Percentiles rank a stretch among this genome's conserved stretches.
Evolutionary conservation across 92 coral and sea anemone species (phyloP).

Genomic region (Pocillopora meandrina): DNA sequence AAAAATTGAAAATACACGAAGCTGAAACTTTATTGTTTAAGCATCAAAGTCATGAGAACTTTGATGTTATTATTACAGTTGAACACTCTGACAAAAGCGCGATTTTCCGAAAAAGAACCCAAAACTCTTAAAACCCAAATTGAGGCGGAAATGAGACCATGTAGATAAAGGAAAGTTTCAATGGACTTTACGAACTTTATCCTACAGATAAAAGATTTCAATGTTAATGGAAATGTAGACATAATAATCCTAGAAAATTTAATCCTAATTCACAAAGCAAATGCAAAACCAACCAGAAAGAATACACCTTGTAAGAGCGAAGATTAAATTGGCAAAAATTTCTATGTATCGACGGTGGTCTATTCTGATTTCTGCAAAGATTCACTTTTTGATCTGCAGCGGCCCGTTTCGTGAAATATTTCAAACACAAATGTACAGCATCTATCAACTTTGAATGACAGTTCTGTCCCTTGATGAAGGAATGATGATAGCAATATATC

Average conservation of each 20-base stretch:
- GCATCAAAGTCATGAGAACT: neutral
- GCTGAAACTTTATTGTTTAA: neutral
- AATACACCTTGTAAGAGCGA: neutral
- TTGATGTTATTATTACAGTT: neutral
- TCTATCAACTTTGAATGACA: neutral
- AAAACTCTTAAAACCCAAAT: neutral
- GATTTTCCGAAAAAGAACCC: neutral
- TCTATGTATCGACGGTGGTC: neutral
- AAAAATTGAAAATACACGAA: too few species aligned
- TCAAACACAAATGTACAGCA: too few species aligned
- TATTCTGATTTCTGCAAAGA: neutral
- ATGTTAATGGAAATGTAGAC: slow-evolving; percentile 12
- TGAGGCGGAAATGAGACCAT: neutral
- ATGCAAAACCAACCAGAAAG: slow-evolving; percentile 4
- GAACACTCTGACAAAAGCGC: neutral
- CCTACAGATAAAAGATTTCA: slow-evolving; percentile 18
- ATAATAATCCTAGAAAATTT: neutral
- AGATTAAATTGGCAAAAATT: neutral
- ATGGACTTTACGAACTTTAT: slow-evolving; percentile 8
- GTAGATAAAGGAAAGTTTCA: neutral
- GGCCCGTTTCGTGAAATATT: too few species aligned
- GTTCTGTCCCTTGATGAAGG: neutral
- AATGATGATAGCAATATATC: neutral
- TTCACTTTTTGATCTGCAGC: too few species aligned
- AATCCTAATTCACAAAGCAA: neutral